Conservation (phyloP, 1,140 invertebrate genomes). For the Magallana angulata region DNA sequence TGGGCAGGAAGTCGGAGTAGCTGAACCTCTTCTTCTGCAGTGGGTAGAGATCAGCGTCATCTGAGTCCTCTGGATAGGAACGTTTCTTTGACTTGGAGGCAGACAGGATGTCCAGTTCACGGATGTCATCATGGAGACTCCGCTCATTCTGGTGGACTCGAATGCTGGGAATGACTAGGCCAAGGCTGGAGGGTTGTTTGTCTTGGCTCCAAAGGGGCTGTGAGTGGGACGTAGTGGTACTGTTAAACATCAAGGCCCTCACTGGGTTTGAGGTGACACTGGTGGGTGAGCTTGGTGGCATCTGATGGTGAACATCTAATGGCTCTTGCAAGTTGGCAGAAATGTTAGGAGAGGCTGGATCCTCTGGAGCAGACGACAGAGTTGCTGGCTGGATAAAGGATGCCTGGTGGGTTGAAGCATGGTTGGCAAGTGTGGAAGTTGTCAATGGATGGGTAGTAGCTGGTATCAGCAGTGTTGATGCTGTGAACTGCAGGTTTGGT, state of each 20-base stretch:
- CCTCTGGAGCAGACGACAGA: too few species aligned
- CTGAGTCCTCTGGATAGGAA: neutral
- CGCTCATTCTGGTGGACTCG: slow-evolving; percentile 10
- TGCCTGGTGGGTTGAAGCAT: neutral
- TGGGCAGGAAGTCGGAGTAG: neutral
- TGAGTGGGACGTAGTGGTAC: neutral
- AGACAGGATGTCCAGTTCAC: neutral
- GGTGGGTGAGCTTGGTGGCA: too few species aligned
- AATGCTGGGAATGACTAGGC: neutral
- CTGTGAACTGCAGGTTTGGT: too few species aligned
- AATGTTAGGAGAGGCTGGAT: too few species aligned
- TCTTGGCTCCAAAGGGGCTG: neutral
- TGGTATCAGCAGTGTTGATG: neutral
- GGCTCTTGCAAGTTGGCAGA: too few species aligned
- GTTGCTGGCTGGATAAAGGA: neutral
- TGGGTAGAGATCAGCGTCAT: neutral
- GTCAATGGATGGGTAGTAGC: neutral
- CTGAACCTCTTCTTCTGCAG: neutral
- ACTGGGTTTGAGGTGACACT: too few species aligned
- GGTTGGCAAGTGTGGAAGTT: too few species aligned
- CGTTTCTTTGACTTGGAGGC: neutral
- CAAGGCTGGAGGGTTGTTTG: neutral
- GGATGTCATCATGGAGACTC: slow-evolving; percentile 4
- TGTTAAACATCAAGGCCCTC: neutral
- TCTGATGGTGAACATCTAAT: too few species aligned